These are phyloP conservation scores for Drosophila jambulina DNA, from an alignment of 1,140 invertebrate genomes.

Conservation along the genomic window DNA sequence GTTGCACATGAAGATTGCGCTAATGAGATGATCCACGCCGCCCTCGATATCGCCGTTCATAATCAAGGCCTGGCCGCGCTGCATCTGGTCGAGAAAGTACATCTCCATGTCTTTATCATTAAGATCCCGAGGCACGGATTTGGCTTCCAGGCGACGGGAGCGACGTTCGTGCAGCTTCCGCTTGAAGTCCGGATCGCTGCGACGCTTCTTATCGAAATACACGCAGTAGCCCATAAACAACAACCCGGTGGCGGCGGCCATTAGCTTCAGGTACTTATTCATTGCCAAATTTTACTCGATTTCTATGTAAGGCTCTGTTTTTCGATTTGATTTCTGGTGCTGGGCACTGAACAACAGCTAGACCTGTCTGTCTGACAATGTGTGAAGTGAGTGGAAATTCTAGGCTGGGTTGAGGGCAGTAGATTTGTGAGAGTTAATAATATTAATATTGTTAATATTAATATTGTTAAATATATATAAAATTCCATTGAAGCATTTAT, in stretches of 20 bases:
- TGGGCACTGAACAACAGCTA: slow-evolving; percentile 2
- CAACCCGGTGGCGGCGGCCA: slow-evolving; percentile 94
- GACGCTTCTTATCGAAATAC: slow-evolving; percentile 97
- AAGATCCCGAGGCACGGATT: slow-evolving; percentile 78
- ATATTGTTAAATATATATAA: not conserved
- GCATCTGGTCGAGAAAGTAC: slow-evolving; percentile 87
- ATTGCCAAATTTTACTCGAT: slow-evolving; percentile 45
- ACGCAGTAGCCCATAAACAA: slow-evolving; percentile 93
- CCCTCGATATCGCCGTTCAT: slow-evolving; percentile 93
- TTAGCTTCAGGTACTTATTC: slow-evolving; percentile 88
- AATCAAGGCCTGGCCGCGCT: slow-evolving; percentile 95
- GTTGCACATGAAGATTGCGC: slow-evolving; percentile 97
- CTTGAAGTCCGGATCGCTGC: slow-evolving; percentile 97
- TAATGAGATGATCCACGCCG: slow-evolving; percentile 96
- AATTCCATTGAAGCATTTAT: too few species aligned
- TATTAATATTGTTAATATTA: too few species aligned
- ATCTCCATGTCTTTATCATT: slow-evolving; percentile 88
- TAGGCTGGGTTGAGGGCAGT: not conserved
- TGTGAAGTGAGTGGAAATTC: slow-evolving; percentile 1
- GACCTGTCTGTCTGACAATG: not conserved
- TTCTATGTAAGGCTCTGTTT: not conserved
- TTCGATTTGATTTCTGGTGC: not conserved
- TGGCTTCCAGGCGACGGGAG: slow-evolving; percentile 14
- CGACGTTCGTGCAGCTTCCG: slow-evolving; percentile 87
- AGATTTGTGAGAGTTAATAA: not conserved